Base-by-base conservation (phyloP, 2,797 vertebrate genomes). In the Cuniculus paca region DNA sequence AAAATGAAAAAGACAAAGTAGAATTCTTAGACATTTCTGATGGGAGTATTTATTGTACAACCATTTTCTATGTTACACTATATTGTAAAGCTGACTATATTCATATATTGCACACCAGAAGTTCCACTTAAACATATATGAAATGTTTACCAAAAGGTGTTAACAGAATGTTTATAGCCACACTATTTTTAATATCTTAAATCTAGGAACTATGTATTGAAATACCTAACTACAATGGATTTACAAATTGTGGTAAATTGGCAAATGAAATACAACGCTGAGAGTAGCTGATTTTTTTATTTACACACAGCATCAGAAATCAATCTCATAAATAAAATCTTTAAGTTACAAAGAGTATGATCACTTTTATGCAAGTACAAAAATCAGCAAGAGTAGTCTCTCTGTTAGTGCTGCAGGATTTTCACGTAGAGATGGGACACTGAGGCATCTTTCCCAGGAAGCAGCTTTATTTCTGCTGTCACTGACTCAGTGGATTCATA, bases 241-340 rank as follows among this genome's bases (percentile, higher is more conserved):
- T n/a, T 16, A 42, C 39, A 60, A 88, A 42, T 54, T 45, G 20
- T 5, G 1, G 10, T 77, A 80, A 31, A 60, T 60, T 93, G 81
- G 42, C 8, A 88, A 86, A 48, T 34, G 16, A 5, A 87, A 92
- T 90, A 8, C 11, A 56, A 5, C 22, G 28, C 19, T 39, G 39
- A 91, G 6, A 92, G 65, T 60, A 72, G 80, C 58, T 74, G 54
- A 72, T 36, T 88, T 36, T 87, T 89, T 74, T 81, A 50, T 88
- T 34, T 48, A 28, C 0, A 72, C 5, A 70, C 6, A 90, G 54
- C 11, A 87, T 42, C 45, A 87, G 54, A 65, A 88, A n/a, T 81
- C 20, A 24, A 45, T 63, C 16, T 89, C 61, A 42, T 77, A 65
- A 36, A 85, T 63, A 80, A 6, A 77, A 42, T 45, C 16, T 45